Percentiles rank a stretch among this genome's conserved stretches.
Conservation (phyloP, 2,797 vertebrate genomes). For the Aldrovandia affinis region DNA sequence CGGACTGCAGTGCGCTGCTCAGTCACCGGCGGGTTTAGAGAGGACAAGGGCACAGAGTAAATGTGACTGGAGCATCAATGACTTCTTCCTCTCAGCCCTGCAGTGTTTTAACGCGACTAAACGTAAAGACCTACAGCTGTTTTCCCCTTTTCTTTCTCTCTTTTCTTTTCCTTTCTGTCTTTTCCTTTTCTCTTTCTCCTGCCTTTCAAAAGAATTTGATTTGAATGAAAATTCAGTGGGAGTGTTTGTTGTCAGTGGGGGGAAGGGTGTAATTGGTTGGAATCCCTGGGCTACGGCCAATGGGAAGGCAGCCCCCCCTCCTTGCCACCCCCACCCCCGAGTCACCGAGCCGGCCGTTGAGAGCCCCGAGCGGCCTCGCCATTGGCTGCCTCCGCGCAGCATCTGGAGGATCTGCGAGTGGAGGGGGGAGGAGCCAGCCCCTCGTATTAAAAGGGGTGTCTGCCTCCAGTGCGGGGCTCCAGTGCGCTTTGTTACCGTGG, state of each 20-base stretch:
- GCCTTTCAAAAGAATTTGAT: conserved; percentile 76
- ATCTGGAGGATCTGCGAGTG: conserved; percentile 53
- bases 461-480: conserved; percentile 65
- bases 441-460: conserved; percentile 67
- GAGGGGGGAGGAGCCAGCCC: conserved; percentile 67
- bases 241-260: conserved; percentile 72
- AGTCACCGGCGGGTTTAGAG: background rate
- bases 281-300: conserved; percentile 62
- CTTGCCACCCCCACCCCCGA: conserved; percentile 40
- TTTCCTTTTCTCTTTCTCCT: conserved; percentile 41
- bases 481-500: conserved; percentile 52
- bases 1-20: background rate
- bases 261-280: conserved; percentile 68
- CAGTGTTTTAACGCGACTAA: conserved; percentile 66
- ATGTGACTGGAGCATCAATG: background rate
- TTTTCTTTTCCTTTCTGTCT: conserved; percentile 39
- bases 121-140: conserved; percentile 75
- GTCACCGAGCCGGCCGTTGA: conserved; percentile 44
- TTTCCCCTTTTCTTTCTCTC: conserved; percentile 29
- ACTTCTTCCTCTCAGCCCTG: conserved; percentile 46
- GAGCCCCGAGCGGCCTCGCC: conserved; percentile 48
- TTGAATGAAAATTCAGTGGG: conserved; percentile 79
- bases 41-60: background rate
- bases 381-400: conserved; percentile 63
- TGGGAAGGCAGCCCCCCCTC: conserved; percentile 44